A percentile compares a stretch with the other conserved stretches of the same genome.
Evolutionary conservation across 2,797 vertebrate genomes (phyloP).

Genomic region (Buceros bicornis): DNA sequence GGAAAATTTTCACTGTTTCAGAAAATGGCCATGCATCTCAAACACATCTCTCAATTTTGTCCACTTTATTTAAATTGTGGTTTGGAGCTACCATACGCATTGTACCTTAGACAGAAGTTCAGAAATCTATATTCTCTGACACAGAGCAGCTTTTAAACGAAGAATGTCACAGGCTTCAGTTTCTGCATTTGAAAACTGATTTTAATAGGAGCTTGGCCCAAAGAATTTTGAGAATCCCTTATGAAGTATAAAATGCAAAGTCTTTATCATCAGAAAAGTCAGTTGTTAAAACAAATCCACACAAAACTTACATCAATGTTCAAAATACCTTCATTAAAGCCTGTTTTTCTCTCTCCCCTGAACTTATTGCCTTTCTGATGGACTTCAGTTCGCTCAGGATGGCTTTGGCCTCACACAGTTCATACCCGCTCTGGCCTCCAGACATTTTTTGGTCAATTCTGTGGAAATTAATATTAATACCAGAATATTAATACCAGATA

Average conservation of each 20-base stretch:
- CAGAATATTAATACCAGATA: neutral
- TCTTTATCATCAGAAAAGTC: neutral
- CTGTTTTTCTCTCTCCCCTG: constrained; percentile 87
- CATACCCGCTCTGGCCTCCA: constrained; percentile 85
- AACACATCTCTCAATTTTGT: neutral
- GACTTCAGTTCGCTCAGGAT: constrained; percentile 86
- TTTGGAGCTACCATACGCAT: neutral
- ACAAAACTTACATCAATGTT: neutral
- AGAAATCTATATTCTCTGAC: neutral
- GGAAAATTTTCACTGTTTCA: neutral
- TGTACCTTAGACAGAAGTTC: neutral
- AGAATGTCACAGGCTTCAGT: neutral
- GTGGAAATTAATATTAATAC: neutral
- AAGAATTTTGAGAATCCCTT: neutral
- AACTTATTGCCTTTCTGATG: constrained; percentile 85
- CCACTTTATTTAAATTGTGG: neutral
- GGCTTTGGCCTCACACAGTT: constrained; percentile 87
- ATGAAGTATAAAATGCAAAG: neutral
- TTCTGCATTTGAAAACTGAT: neutral
- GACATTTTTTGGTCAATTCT: constrained; percentile 91
- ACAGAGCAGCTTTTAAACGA: neutral
- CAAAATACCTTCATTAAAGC: constrained; percentile 85
- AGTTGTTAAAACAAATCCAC: neutral
- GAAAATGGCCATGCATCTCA: neutral
- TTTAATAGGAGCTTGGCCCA: neutral